Base-by-base conservation (phyloP, 1,140 invertebrate genomes). In the Brachionus manjavacas region DNA sequence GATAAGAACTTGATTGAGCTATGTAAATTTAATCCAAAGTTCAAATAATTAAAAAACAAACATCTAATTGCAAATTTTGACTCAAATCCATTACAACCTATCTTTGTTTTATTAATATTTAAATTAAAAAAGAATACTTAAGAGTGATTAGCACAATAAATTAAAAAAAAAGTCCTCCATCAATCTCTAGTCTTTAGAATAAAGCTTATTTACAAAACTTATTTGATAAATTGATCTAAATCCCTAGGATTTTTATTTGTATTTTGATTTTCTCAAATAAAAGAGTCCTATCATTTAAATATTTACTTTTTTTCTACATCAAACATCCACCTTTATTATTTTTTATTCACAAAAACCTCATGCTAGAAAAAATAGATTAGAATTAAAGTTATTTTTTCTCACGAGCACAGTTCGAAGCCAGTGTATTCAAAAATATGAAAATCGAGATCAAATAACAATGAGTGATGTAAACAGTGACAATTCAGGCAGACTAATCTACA, bases 141-240 rank as follows among this genome's bases (percentile, higher is more conserved):
- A 16, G 16, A n/a, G 68, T 41, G 68, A 72, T 72, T 72, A 72
- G 39, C 68, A 72, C 68, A 72, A 35, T 41, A 20, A 72, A 41
- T 72, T 72, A 70, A 70, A 25, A 25, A 31, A 68, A 23, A 31
- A 31, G 11, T 39, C 39, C 66, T 68, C 28, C 20, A 60, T 60
- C 52, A 60, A 60, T 68, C 66, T 68, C 66, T 68, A 68, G 25
- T 68, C 31, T 39, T 14, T 68, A 23, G 31, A 72, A 72, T 72
- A 72, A 72, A 72, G 68, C 68, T 72, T 72, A 72, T 72, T 39
- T 72, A 72, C 35, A 72, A 41, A 72, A 20, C 28, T 39, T 72
- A 39, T 72, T 72, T 72, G 68, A 72, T 43, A 72, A 72, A 72
- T 72, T 72, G 68, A 72, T 72, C 68, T 72, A 72, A 72, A 72